Conservation (phyloP, 2,888 invertebrate genomes). For the Cheilosia impressa region DNA sequence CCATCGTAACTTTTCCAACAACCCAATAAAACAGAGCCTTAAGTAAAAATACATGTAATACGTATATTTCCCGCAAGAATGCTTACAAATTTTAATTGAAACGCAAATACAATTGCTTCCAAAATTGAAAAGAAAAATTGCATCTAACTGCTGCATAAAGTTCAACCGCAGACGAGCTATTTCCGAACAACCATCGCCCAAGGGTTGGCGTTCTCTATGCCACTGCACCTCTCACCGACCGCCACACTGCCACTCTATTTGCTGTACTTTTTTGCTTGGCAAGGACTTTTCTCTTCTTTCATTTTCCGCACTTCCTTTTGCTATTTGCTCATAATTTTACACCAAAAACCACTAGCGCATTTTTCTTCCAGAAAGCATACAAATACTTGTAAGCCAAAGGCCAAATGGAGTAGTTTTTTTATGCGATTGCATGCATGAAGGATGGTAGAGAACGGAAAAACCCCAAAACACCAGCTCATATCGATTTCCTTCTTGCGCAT, state of each 20-base stretch:
- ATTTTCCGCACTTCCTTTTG: constrained; percentile 12
- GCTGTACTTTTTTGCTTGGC: constrained; percentile 25
- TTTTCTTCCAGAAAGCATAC: constrained; percentile 24
- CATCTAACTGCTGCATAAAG: not conserved
- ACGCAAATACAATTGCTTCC: not conserved
- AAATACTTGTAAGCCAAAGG: constrained; percentile 7
- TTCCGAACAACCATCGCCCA: not conserved
- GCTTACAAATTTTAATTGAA: not conserved
- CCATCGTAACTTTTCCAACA: not conserved
- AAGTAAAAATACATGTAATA: not conserved
- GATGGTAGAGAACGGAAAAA: constrained; percentile 3
- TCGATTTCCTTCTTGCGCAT: constrained; percentile 31
- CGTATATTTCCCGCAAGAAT: not conserved
- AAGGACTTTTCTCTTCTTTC: constrained; percentile 30
- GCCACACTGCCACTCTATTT: constrained; percentile 30
- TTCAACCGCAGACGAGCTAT: constrained; percentile 17
- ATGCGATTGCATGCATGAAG: constrained; percentile 7
- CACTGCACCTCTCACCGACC: not conserved
- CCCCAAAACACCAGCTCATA: constrained; percentile 16
- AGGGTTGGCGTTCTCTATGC: constrained; percentile 49
- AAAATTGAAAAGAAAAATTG: not conserved
- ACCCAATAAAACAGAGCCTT: not conserved
- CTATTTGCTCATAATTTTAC: constrained; percentile 33
- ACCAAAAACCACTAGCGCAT: constrained; percentile 42
- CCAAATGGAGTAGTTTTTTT: not conserved